Evolutionary conservation across 2,113 vertebrate species (phyloP).

Genomic region (Eonycteris spelaea): DNA sequence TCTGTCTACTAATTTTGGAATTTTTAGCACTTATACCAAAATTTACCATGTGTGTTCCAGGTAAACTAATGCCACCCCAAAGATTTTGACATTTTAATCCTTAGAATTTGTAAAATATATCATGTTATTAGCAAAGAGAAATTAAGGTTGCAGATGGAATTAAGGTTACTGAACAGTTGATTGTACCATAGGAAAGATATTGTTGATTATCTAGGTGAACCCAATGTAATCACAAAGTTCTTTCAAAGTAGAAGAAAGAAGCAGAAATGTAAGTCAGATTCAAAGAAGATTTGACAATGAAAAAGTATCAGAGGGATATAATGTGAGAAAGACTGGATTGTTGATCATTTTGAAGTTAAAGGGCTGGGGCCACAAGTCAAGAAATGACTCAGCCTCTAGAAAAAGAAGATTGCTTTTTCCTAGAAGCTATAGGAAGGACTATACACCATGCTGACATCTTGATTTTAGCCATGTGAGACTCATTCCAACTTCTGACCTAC

Average conservation of each 20-base stretch:
- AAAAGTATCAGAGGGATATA: not conserved
- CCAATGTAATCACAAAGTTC: not conserved
- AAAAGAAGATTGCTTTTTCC: not conserved
- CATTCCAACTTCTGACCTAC: not conserved
- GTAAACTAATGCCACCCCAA: not conserved
- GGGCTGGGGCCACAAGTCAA: not conserved
- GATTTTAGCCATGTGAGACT: not conserved
- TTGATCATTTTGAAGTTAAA: not conserved
- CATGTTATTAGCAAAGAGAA: not conserved
- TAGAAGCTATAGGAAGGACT: not conserved
- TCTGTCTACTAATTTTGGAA: not conserved
- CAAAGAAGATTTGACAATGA: not conserved
- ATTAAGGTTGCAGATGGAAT: not conserved
- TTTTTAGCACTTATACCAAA: not conserved
- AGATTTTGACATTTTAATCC: not conserved
- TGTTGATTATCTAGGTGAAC: not conserved
- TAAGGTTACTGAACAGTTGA: not conserved
- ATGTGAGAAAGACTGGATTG: not conserved
- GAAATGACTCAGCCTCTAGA: not conserved
- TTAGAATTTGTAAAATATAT: not conserved
- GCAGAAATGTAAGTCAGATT: not conserved
- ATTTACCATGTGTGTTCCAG: not conserved
- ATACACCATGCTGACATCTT: not conserved
- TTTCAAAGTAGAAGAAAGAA: not conserved
- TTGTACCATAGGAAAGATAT: not conserved